Evolutionary conservation across 2,888 invertebrate species (phyloP), one percentile per base, ranked within the genome.

Genomic region (Netelia inedita): DNA sequence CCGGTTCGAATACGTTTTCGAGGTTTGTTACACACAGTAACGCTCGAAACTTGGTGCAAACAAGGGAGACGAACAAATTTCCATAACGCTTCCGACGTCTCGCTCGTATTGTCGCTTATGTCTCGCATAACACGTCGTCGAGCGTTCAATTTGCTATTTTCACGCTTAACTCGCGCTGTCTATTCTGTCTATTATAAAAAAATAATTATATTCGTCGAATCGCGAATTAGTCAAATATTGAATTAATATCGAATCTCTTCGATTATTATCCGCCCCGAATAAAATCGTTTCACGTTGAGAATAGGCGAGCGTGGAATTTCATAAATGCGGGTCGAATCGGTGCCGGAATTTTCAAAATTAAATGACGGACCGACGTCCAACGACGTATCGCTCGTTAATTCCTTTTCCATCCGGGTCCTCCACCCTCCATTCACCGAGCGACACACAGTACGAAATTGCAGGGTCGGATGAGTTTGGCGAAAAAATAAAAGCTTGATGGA

Each of bases 11-110:
- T 74, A 69, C 50, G 50, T 59, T 66, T 11, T n/a, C 53, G 53
- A 53, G 46, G 66, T 68, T 76, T 84, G 72, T 84, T 73, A 73
- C 69, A 76, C 66, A 69, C 35, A 16, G 28, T 78, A 69, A 19
- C 65, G 61, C 61, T 68, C 19, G 65, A 68, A 79, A 74, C 55
- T 71, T 69, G 2, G 14, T 14, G 53, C n/a, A 53, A 57, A 10
- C 16, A 10, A n/a, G 46, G 41, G 3, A 53, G 14, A n/a, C 35
- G 11, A 23, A 11, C 19, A 72, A 28, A 75, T 79, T 71, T 74
- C 59, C 66, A 71, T 55, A 23, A 50, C n/a, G 53, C n/a, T 53
- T 16, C n/a, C 53, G 6, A 16, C 53, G 16, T 53, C 11, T 14
- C 53, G 53, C 53, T n/a, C 6, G 8, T 2, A 53, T 53, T n/a